Percentiles rank a stretch among this genome's conserved stretches.
phyloP scores from a whole-genome alignment of 2,888 invertebrate genomes.

The Polyommatus icarus region DNA sequence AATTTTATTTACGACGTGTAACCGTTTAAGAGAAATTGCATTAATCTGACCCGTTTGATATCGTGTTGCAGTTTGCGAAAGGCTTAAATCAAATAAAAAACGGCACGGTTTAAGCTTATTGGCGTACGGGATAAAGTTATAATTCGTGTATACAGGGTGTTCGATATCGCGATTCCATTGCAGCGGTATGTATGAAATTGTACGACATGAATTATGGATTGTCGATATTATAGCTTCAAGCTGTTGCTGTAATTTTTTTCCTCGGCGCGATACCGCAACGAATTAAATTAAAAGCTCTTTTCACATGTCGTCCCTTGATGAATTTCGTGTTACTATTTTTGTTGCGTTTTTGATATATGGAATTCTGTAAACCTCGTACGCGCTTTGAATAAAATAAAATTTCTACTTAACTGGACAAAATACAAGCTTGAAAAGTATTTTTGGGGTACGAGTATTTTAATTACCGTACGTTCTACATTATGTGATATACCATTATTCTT shows the following conservation, averaged over 20 bases:
- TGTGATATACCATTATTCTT: neutral
- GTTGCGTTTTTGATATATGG: slow-evolving; percentile 44
- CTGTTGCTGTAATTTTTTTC: slow-evolving; percentile 78
- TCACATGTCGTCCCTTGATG: slow-evolving; percentile 79
- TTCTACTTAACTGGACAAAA: neutral
- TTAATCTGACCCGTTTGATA: slow-evolving; percentile 80
- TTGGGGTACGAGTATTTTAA: too few relatives aligned
- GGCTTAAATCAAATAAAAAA: slow-evolving; percentile 48
- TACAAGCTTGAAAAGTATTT: too few relatives aligned
- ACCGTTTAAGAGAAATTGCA: slow-evolving; percentile 81
- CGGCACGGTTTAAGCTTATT: slow-evolving; percentile 51
- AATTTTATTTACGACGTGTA: slow-evolving; percentile 81
- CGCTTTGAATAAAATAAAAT: neutral
- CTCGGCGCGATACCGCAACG: slow-evolving; percentile 77
- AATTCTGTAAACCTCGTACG: neutral
- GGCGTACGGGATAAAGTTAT: slow-evolving; percentile 52
- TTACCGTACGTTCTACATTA: too few relatives aligned
- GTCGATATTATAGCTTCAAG: slow-evolving; percentile 81
- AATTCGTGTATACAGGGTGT: slow-evolving; percentile 49
- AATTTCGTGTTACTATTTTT: slow-evolving; percentile 72
- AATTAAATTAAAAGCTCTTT: slow-evolving; percentile 81
- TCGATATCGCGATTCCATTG: slow-evolving; percentile 53
- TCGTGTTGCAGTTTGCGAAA: slow-evolving; percentile 72
- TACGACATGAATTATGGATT: slow-evolving; percentile 81
- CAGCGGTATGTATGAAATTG: slow-evolving; percentile 75